Evolutionary conservation across 2,888 invertebrate genomes (phyloP).

Genomic region (Malthinus seriepunctatus): DNA sequence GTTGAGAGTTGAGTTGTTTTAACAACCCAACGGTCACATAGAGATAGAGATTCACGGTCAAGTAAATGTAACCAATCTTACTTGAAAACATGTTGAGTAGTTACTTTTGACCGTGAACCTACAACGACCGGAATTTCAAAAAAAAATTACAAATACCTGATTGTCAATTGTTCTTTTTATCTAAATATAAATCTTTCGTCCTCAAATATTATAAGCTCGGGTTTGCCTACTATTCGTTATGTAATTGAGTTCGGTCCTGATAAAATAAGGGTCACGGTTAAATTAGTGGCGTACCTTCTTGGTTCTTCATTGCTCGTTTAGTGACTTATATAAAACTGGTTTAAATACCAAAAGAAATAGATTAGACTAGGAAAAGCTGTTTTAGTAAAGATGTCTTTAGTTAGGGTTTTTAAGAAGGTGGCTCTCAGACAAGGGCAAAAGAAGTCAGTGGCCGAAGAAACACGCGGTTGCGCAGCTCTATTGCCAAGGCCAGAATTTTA

Average conservation of each 20-base stretch:
- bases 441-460: constrained; percentile 36
- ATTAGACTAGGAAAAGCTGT: constrained; percentile 1
- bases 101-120: too few relatives aligned
- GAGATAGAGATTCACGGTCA: too few relatives aligned
- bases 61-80: too few relatives aligned
- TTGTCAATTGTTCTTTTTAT: too few relatives aligned
- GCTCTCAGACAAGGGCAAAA: constrained; percentile 32
- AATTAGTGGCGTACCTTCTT: not conserved
- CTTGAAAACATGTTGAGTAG: too few relatives aligned
- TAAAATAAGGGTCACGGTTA: constrained; percentile 6
- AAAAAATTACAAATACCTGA: too few relatives aligned
- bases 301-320: not conserved
- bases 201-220: too few relatives aligned
- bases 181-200: too few relatives aligned
- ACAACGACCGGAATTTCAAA: too few relatives aligned
- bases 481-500: constrained; percentile 33
- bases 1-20: too few relatives aligned
- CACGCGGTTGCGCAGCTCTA: constrained; percentile 33
- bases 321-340: constrained; percentile 5
- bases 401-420: constrained; percentile 4
- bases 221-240: not conserved
- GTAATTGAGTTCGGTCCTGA: not conserved
- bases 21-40: too few relatives aligned
- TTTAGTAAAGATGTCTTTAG: not conserved
- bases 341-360: constrained; percentile 4